These are phyloP conservation scores for Chaenocephalus aceratus DNA, from an alignment of 2,113 vertebrate genomes.

Conservation along the genomic window DNA sequence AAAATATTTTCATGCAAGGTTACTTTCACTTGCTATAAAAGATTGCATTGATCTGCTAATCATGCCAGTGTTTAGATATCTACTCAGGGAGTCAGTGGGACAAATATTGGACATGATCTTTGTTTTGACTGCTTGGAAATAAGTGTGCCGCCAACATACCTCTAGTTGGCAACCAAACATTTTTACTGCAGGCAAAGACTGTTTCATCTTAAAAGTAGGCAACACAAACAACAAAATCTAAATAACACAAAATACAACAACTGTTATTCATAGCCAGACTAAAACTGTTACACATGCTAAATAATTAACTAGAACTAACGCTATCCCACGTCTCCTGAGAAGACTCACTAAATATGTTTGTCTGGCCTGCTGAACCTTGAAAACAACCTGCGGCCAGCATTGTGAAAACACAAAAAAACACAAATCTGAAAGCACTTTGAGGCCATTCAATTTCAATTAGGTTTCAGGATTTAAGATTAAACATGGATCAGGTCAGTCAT, in stretches of 20 bases:
- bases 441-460: constrained; percentile 23
- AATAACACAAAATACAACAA: background rate
- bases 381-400: constrained; percentile 3
- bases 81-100: background rate
- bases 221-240: background rate
- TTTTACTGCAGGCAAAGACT: background rate
- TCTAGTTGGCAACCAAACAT: background rate
- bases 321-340: background rate
- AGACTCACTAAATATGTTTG: background rate
- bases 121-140: background rate
- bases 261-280: background rate
- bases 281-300: background rate
- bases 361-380: background rate
- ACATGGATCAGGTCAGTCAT: constrained; percentile 17
- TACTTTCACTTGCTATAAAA: background rate
- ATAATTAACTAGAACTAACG: constrained; percentile 1
- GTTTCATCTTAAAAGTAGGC: background rate
- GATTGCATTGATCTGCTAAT: background rate
- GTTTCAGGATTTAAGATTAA: constrained; percentile 54
- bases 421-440: background rate
- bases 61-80: background rate
- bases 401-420: background rate
- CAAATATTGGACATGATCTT: background rate
- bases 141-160: background rate
- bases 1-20: background rate